Evolutionary conservation across 2,888 invertebrate species (phyloP), one percentile per base, ranked within the genome.

Genomic region (Drosophila anomalipes): DNA sequence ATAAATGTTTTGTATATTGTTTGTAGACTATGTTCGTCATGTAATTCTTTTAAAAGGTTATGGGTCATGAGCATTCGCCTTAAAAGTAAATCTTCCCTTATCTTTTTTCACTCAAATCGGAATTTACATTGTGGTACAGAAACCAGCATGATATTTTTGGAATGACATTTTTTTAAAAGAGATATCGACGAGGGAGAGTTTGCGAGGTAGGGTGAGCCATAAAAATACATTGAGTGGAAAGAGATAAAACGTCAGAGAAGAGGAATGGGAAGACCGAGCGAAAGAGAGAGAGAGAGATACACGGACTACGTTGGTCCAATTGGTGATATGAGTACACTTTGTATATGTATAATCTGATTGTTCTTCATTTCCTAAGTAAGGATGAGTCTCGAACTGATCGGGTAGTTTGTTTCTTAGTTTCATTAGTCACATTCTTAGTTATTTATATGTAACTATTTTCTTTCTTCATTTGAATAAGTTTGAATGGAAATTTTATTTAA

Each of bases 1-100:
- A 83, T 74, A 81, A 70, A 81, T 59, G 30, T 56, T 30, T 56
- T 53, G 37, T 57, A 69, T 57, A 68, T 54, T 65, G 70, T 76
- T 80, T 56, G 22, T 61, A 54, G 47, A 53, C n/a, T 12, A 53
- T 10, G 28, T 35, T 35, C 28, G n/a, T 19, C 0, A 7, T 57
- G n/a, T 39, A 14, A 32, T 58, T 44, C 19, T 14, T 28, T 14
- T 49, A 14, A 22, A 30, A 30, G 22, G 7, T 5, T n/a, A 7
- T 0, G 19, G 28, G 28, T 57, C 14, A 26, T 10, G 22, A 5
- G 35, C 16, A 22, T 3, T 54, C 5, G 22, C 22, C 26, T 39
- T 30, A 4, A 39, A 41, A 39, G 30, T n/a, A 30, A 39, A 30
- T 10, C 30, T 30, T 37, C n/a, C n/a, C n/a, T 28, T 37, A 56